Conservation (phyloP, 2,113 vertebrate species). For the Amphilophus citrinellus region DNA sequence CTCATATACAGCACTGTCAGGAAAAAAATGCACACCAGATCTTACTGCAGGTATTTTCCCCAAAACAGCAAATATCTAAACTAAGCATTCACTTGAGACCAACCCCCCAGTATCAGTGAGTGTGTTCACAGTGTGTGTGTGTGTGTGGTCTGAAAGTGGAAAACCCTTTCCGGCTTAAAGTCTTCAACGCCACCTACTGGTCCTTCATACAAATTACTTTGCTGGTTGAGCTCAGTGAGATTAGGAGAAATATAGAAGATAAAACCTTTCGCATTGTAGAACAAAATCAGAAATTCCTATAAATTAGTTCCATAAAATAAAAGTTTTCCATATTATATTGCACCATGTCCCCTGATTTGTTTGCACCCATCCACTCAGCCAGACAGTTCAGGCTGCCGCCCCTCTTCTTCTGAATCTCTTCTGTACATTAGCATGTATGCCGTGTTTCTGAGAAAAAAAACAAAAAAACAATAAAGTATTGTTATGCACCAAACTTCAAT, state of each 20-base stretch:
- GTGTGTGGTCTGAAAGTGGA: slow-evolving; percentile 58
- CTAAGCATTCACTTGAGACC: slow-evolving; percentile 58
- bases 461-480: neutral
- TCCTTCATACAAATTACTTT: neutral
- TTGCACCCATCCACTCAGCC: slow-evolving; percentile 30
- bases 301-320: neutral
- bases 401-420: slow-evolving; percentile 34
- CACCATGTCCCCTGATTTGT: neutral
- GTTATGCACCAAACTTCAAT: neutral
- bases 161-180: slow-evolving; percentile 17
- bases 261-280: neutral
- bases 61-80: slow-evolving; percentile 54
- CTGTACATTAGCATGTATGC: slow-evolving; percentile 82
- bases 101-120: slow-evolving; percentile 27
- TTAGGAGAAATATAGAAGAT: neutral
- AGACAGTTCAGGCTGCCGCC: slow-evolving; percentile 11
- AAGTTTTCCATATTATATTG: neutral
- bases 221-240: neutral
- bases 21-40: slow-evolving; percentile 26
- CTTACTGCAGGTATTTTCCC: slow-evolving; percentile 55
- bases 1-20: slow-evolving; percentile 21
- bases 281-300: neutral
- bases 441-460: slow-evolving; percentile 32
- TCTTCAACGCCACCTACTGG: slow-evolving; percentile 65
- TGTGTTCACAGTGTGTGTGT: slow-evolving; percentile 49